These are phyloP conservation scores for Lutjanus erythropterus DNA, from an alignment of 2,113 vertebrate species.

Conservation along the genomic window DNA sequence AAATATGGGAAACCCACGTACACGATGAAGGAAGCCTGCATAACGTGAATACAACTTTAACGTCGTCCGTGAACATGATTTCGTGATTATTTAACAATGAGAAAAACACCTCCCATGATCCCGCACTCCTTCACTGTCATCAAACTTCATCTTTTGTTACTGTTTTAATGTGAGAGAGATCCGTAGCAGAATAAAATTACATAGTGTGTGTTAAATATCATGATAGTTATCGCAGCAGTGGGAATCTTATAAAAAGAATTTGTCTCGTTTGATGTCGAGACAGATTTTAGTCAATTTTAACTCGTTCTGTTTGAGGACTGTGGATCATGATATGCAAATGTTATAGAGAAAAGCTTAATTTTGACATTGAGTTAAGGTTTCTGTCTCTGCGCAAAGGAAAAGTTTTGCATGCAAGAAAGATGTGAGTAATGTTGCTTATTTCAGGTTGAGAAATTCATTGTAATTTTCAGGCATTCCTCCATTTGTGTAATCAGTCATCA, in stretches of 20 bases:
- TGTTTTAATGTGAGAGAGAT: too few species aligned
- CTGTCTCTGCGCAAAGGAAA: background rate
- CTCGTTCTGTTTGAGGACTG: background rate
- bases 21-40: too few species aligned
- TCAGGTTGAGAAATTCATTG: slow-evolving; percentile 6
- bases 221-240: background rate
- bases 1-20: too few species aligned
- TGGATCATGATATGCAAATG: background rate
- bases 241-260: background rate
- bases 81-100: too few species aligned
- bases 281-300: background rate
- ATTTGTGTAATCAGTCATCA: slow-evolving; percentile 53
- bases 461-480: background rate
- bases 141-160: too few species aligned
- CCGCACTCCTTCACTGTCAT: too few species aligned
- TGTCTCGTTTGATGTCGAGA: background rate
- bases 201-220: too few species aligned
- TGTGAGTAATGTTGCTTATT: background rate
- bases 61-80: too few species aligned
- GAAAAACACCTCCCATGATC: too few species aligned
- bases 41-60: too few species aligned
- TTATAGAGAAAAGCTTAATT: background rate
- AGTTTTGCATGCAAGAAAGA: background rate
- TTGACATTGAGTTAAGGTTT: background rate
- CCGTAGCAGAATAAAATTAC: too few species aligned